Evolutionary conservation across 2,888 invertebrate species (phyloP).

Genomic region (Julus scanicus): DNA sequence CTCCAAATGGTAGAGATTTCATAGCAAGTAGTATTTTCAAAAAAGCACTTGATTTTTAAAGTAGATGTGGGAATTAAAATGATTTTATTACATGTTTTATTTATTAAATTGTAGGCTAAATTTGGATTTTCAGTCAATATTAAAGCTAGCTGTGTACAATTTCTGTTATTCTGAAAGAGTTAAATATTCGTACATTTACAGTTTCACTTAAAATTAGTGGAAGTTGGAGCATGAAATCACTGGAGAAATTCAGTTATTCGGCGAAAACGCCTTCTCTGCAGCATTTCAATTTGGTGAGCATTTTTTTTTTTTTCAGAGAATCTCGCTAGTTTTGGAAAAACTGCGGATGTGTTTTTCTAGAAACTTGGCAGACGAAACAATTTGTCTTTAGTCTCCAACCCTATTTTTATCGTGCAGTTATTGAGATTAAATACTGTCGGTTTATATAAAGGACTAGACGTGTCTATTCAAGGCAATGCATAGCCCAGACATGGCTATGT

Average conservation of each 20-base stretch:
- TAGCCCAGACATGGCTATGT: not conserved
- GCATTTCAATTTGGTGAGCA: not conserved
- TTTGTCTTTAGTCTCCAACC: not conserved
- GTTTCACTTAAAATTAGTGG: not conserved
- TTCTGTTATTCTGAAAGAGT: too few species aligned
- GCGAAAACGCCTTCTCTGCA: not conserved
- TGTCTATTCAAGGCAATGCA: too few species aligned
- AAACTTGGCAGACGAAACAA: not conserved
- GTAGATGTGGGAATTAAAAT: too few species aligned
- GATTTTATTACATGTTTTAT: too few species aligned
- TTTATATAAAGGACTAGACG: not conserved
- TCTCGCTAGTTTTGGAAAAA: not conserved
- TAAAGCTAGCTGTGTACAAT: not conserved
- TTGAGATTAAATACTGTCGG: not conserved
- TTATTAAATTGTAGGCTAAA: too few species aligned
- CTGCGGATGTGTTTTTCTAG: slow-evolving; percentile 24
- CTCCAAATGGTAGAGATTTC: too few species aligned
- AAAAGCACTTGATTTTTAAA: too few species aligned
- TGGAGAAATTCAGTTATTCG: not conserved
- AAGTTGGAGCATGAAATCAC: slow-evolving; percentile 24
- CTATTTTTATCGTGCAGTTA: not conserved
- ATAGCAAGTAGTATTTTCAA: too few species aligned
- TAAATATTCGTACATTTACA: not conserved
- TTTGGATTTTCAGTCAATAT: too few species aligned
- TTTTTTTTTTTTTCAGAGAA: slow-evolving; percentile 20